A percentile compares a stretch with the other conserved stretches of the same genome.
These are phyloP conservation scores for Thelohanellus kitauei DNA, from an alignment of 30 jellyfish, hydroid and myxozoan species.

Conservation along the genomic window DNA sequence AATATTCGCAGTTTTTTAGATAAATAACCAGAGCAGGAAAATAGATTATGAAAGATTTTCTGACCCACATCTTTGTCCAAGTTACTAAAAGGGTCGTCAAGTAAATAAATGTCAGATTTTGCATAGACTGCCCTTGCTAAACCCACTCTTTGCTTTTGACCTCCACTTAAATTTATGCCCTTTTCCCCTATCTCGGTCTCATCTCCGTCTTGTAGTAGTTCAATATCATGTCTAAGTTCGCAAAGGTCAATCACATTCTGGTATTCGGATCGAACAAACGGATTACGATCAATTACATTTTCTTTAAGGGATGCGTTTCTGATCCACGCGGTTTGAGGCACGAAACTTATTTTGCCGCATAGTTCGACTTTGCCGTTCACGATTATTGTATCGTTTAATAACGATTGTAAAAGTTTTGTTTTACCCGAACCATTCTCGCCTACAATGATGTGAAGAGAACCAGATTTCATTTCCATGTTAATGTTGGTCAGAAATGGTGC, in stretches of 20 bases:
- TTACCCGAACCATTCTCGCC: no score
- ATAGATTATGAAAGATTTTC: conserved; percentile 6
- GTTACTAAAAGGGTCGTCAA: conserved; percentile 94
- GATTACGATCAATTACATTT: conserved; percentile 28
- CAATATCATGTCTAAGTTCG: conserved; percentile 35
- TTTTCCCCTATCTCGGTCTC: conserved; percentile 81
- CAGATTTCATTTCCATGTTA: no score
- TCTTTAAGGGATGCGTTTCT: conserved; percentile 44
- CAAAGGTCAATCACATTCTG: conserved; percentile 37
- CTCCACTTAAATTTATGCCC: conserved; percentile 93
- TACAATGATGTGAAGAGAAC: no score
- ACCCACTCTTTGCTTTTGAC: conserved; percentile 85
- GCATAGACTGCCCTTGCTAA: conserved; percentile 66
- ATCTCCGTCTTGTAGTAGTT: conserved; percentile 34
- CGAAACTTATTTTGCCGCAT: no score
- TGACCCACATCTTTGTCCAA: no score
- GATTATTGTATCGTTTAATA: no score
- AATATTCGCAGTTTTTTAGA: conserved; percentile 7
- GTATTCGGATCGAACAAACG: conserved; percentile 12
- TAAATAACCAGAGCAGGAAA: neutral
- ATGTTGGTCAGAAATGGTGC: no score
- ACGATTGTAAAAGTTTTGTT: no score
- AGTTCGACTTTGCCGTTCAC: no score
- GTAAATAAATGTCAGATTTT: conserved; percentile 32
- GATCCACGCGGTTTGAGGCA: conserved; percentile 87